Evolutionary conservation across 2,888 invertebrate genomes (phyloP).

Genomic region (Andrena bucephala): DNA sequence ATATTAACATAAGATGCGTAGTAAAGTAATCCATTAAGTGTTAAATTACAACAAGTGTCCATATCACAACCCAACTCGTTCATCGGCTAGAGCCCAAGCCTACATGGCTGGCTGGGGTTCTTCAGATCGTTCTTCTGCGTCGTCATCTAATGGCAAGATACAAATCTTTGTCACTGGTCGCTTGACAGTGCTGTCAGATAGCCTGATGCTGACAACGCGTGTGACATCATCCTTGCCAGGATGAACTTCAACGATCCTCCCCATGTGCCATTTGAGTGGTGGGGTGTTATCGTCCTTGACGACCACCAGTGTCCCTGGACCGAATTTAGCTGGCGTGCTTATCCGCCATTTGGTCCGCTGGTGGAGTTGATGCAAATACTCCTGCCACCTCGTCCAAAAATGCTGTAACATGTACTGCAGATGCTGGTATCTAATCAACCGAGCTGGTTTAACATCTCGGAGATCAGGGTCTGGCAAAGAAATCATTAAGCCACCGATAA

Average conservation of each 20-base stretch:
- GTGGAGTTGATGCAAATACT: not conserved
- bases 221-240: not conserved
- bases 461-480: not conserved
- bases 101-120: too few relatives aligned
- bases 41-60: too few relatives aligned
- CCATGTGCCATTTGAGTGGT: not conserved
- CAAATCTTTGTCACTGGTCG: not conserved
- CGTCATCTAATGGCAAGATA: not conserved
- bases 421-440: not conserved
- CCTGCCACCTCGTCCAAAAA: slow-evolving; percentile 11
- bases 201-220: not conserved
- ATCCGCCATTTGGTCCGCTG: not conserved
- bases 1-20: too few relatives aligned
- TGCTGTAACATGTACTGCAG: too few relatives aligned
- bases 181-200: not conserved
- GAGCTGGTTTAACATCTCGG: not conserved
- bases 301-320: not conserved
- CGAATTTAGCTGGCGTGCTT: not conserved
- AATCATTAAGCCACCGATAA: not conserved
- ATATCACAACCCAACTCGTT: too few relatives aligned
- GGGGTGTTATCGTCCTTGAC: not conserved
- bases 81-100: too few relatives aligned
- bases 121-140: not conserved
- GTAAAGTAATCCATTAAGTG: too few relatives aligned
- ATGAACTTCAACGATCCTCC: not conserved